Conservation (phyloP, 2,113 vertebrate genomes). For the Trichechus manatus region DNA sequence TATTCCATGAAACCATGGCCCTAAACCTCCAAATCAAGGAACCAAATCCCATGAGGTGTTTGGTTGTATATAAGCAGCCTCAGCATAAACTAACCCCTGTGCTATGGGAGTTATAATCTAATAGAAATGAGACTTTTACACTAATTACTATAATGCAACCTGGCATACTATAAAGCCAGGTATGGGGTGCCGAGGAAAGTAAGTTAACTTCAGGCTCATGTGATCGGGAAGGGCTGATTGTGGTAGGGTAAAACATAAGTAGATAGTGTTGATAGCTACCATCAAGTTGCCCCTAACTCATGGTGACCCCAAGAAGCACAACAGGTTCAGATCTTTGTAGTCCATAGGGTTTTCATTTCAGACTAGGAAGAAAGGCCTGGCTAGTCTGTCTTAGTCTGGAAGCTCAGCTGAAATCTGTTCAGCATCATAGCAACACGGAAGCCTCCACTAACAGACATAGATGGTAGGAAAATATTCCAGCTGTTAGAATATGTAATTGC, state of each 20-base stretch:
- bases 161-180: neutral
- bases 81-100: neutral
- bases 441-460: no score
- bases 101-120: neutral
- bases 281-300: neutral
- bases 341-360: neutral
- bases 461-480: neutral
- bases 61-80: no score
- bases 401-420: neutral
- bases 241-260: neutral
- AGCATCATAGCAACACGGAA: neutral
- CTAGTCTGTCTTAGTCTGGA: neutral
- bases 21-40: no score
- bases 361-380: no score
- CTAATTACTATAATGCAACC: neutral
- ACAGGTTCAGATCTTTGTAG: neutral
- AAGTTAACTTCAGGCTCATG: neutral
- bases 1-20: no score
- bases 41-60: no score
- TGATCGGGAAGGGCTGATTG: neutral
- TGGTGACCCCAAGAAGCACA: neutral
- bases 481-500: neutral
- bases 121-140: neutral
- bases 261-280: neutral
- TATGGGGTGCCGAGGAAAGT: neutral